These are phyloP conservation scores for Drosophila nigrodunni DNA, from an alignment of 1,140 invertebrate genomes.

Conservation along the genomic window DNA sequence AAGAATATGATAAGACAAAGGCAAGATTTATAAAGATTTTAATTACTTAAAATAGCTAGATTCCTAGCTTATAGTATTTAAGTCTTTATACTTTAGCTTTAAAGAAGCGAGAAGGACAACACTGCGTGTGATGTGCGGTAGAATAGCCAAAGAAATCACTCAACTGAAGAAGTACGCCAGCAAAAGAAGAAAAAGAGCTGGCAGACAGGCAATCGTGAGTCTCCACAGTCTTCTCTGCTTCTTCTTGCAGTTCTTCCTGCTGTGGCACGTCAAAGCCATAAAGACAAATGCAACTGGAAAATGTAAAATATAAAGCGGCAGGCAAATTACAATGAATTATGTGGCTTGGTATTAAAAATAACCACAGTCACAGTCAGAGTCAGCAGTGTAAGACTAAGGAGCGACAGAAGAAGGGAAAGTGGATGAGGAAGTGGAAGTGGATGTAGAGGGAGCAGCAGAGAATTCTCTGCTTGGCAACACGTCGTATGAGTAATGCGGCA, in stretches of 20 bases:
- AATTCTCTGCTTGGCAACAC: slow-evolving; percentile 38
- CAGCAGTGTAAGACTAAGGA: background rate
- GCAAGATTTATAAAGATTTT: slow-evolving; percentile 8
- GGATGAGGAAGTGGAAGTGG: background rate
- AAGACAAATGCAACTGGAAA: slow-evolving; percentile 70
- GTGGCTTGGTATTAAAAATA: slow-evolving; percentile 80
- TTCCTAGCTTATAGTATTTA: too few relatives aligned
- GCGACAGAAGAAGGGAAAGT: background rate
- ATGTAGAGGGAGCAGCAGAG: background rate
- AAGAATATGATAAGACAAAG: slow-evolving; percentile 48
- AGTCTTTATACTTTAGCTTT: too few relatives aligned
- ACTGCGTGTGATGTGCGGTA: slow-evolving; percentile 40
- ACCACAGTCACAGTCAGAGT: slow-evolving; percentile 33
- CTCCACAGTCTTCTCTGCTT: background rate
- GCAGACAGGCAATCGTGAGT: slow-evolving; percentile 12
- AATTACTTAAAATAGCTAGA: too few relatives aligned
- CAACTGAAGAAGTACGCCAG: slow-evolving; percentile 29
- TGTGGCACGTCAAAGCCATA: slow-evolving; percentile 42
- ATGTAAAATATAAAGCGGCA: slow-evolving; percentile 64
- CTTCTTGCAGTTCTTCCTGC: slow-evolving; percentile 7
- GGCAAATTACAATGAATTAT: slow-evolving; percentile 81
- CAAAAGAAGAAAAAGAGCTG: too few relatives aligned
- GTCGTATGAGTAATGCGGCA: slow-evolving; percentile 70
- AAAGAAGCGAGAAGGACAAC: too few relatives aligned
- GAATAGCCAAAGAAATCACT: slow-evolving; percentile 33